Evolutionary conservation across 1,140 invertebrate genomes (phyloP), one percentile per base, ranked within the genome.

Genomic region (Macrobrachium rosenbergii): DNA sequence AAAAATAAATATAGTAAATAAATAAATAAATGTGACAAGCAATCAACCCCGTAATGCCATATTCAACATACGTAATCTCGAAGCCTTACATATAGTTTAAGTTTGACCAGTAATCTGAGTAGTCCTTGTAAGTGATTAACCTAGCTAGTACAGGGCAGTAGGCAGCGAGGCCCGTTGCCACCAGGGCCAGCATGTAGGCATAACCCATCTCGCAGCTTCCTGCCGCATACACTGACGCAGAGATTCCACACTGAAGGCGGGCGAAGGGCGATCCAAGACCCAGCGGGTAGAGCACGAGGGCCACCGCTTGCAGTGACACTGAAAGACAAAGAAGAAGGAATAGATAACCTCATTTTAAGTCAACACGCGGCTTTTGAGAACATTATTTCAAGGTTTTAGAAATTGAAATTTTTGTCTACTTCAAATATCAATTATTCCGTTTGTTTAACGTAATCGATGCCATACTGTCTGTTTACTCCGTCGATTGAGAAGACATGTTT

Each of bases 191-290:
- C 89, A 92, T 91, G 89, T 92, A 92, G 52, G 91, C 91, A 92
- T 92, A 93, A 19, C 92, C 92, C n/a, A 93, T 86, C 76, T 92
- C 90, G 89, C 92, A 93, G 45, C 91, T 89, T 7, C 91, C 92
- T 5, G 91, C 72, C 16, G 91, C 77, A 88, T 91, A 93, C 12
- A 89, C 77, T 16, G 90, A 88, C 6, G 90, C 89, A 5, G 91
- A 88, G 0, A 82, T 45, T 19, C 91, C 91, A 86, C 92, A 93
- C 83, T 92, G 90, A 79, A 91, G 90, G 23, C 90, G 90, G 75
- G 92, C 91, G 81, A 93, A 92, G 6, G 89, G 85, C 7, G 92
- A 92, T n/a, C 91, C 91, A 45, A 93, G 91, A 58, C 92, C 92
- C 52, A 92, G 60, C 23, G 92, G 92, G 87, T 91, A 93, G 17